Percentiles rank a stretch among this genome's conserved stretches.
phyloP scores from a whole-genome alignment of 2,888 invertebrate genomes.

The Stomorhina lunata region DNA sequence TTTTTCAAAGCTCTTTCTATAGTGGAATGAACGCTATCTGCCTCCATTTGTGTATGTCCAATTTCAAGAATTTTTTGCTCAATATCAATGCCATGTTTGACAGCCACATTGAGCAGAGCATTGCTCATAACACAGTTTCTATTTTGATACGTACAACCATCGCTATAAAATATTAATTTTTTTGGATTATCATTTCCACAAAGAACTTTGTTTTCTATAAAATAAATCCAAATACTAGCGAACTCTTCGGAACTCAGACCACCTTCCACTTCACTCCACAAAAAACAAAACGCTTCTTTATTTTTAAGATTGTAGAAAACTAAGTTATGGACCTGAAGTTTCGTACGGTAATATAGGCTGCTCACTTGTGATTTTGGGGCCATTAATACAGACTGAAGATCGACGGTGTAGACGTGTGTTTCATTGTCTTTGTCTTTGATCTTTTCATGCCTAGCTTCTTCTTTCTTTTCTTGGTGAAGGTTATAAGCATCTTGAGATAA shows the following conservation, averaged over 20 bases:
- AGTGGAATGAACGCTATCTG: constrained; percentile 5
- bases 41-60: constrained; percentile 21
- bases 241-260: constrained; percentile 44
- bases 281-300: constrained; percentile 46
- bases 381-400: constrained; percentile 54
- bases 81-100: no score
- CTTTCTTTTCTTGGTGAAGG: constrained; percentile 52
- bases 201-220: no score
- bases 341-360: constrained; percentile 40
- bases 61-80: no score
- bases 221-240: no score
- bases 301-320: constrained; percentile 49
- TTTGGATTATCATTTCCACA: no score
- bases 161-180: constrained; percentile 24
- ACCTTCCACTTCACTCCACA: constrained; percentile 57
- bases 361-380: constrained; percentile 50
- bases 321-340: constrained; percentile 51
- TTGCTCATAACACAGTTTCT: no score
- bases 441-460: constrained; percentile 46
- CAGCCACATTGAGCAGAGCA: no score
- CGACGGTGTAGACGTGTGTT: constrained; percentile 38
- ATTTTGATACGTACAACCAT: constrained; percentile 7
- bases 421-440: constrained; percentile 45
- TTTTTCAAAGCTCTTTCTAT: constrained; percentile 35
- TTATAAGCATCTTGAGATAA: constrained; percentile 32